Evolutionary conservation across 2,797 vertebrate genomes (phyloP), one percentile per base, ranked within the genome.

Genomic region (Telmatherina bonti): DNA sequence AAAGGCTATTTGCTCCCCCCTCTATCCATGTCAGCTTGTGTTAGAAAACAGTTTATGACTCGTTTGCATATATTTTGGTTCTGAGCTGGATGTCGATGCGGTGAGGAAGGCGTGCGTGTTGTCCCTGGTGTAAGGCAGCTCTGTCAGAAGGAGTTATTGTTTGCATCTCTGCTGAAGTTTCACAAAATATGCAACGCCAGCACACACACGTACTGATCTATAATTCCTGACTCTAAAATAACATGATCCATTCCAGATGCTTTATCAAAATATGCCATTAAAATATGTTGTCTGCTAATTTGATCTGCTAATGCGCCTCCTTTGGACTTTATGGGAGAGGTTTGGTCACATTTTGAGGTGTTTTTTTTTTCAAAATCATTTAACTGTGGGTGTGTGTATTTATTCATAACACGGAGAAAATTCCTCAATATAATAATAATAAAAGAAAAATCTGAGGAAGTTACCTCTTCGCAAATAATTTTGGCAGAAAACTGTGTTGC

Each of bases 51-150:
- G 43, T 33, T 45, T 64, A 69, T 82, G 68, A 84, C 86, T 88
- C 67, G 86, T 88, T 85, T 67, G 20, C 64, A 72, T 67, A 78
- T 84, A 84, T 79, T 80, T 84, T 66, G 38, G 41, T 53, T 62
- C 54, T n/a, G 62, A 49, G 36, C 72, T 72, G 69, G 58, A n/a
- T 78, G 63, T 75, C 1, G 15, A 59, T 6, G 29, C 36, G 70
- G 71, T 66, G 58, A 66, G 53, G 33, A 22, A 74, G 43, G 62
- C 54, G 1, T 16, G 11, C 26, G 22, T 70, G 56, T 78, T 85
- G 77, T 67, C 66, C 74, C 66, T 7, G 0, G 65, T 77, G 60
- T 22, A 15, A 53, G 29, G 43, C 51, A 53, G 52, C 58, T 71
- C 74, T 77, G 78, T 78, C 71, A 82, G 55, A 35, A 38, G 70